Evolutionary conservation across 2,113 vertebrate genomes (phyloP).

Genomic region (Tricholaema leucomelas): DNA sequence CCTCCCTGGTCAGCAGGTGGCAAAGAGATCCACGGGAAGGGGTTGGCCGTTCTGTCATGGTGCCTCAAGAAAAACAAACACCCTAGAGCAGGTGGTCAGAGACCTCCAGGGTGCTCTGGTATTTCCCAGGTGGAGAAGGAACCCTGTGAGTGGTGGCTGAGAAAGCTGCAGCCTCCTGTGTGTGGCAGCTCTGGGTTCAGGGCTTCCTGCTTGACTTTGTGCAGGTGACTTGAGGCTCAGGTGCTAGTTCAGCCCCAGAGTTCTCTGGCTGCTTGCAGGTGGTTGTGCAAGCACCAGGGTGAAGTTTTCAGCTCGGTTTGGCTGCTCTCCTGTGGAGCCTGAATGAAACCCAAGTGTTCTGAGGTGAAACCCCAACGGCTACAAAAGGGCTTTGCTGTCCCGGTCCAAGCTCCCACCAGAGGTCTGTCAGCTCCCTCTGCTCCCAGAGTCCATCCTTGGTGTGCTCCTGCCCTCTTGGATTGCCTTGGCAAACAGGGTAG

Average conservation of each 20-base stretch:
- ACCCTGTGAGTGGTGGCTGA: accelerated
- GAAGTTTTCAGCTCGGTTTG: not conserved
- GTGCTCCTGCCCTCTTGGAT: not conserved
- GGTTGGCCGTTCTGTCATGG: not conserved
- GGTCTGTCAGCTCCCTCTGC: not conserved
- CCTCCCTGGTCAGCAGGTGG: not conserved
- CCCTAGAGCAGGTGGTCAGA: not conserved
- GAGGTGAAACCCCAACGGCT: not conserved
- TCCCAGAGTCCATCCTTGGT: accelerated
- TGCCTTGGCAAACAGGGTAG: not conserved
- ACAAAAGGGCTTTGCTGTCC: not conserved
- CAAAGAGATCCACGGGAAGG: not conserved
- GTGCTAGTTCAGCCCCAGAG: accelerated
- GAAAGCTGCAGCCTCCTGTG: not conserved
- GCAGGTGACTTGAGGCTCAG: not conserved
- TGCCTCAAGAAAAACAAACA: not conserved
- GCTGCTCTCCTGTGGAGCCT: not conserved
- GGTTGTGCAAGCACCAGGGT: not conserved
- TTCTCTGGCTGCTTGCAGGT: not conserved
- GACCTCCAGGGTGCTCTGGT: not conserved
- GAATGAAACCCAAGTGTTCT: not conserved
- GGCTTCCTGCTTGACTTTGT: not conserved
- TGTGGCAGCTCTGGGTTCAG: not conserved
- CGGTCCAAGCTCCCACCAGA: not conserved
- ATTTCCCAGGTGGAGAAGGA: not conserved